Conservation (phyloP, 2,797 vertebrate genomes). For the Sebastes steindachneri region DNA sequence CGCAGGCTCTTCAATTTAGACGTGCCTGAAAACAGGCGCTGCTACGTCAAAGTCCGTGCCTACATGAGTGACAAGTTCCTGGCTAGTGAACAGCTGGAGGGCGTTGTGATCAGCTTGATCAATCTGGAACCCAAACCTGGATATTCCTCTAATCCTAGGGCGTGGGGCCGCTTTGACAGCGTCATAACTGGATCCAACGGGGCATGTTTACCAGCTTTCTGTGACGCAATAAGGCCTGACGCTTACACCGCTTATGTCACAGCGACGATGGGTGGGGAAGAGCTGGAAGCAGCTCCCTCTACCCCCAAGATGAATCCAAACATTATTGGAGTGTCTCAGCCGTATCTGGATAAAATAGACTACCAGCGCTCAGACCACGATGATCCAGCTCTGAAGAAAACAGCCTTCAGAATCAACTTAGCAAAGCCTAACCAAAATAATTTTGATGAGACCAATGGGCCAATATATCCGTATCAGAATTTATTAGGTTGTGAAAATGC, state of each 20-base stretch:
- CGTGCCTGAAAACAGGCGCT: slow-evolving; percentile 94
- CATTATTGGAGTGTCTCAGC: slow-evolving; percentile 91
- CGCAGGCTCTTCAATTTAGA: slow-evolving; percentile 96
- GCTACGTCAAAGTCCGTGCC: slow-evolving; percentile 95
- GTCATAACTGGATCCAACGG: slow-evolving; percentile 93
- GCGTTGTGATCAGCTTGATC: slow-evolving; percentile 91
- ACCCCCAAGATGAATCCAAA: slow-evolving; percentile 88
- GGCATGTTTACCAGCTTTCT: slow-evolving; percentile 96
- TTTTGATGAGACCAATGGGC: slow-evolving; percentile 89
- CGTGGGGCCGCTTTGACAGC: slow-evolving; percentile 98
- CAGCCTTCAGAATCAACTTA: slow-evolving; percentile 91
- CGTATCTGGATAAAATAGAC: slow-evolving; percentile 90
- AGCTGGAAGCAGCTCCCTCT: slow-evolving; percentile 94
- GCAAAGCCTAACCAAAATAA: slow-evolving; percentile 92
- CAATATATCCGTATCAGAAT: slow-evolving; percentile 92
- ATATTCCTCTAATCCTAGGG: slow-evolving; percentile 91
- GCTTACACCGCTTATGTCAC: slow-evolving; percentile 94
- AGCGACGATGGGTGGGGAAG: slow-evolving; percentile 92
- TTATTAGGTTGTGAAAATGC: slow-evolving; percentile 91
- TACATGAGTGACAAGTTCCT: slow-evolving; percentile 95
- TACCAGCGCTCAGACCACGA: slow-evolving; percentile 94
- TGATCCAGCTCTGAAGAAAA: slow-evolving; percentile 90
- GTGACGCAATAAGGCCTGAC: slow-evolving; percentile 86
- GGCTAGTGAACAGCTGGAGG: slow-evolving; percentile 91
- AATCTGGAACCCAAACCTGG: slow-evolving; percentile 95